Evolutionary conservation across 2,888 invertebrate genomes (phyloP), one percentile per base, ranked within the genome.

Genomic region (Lucinisca nassula): DNA sequence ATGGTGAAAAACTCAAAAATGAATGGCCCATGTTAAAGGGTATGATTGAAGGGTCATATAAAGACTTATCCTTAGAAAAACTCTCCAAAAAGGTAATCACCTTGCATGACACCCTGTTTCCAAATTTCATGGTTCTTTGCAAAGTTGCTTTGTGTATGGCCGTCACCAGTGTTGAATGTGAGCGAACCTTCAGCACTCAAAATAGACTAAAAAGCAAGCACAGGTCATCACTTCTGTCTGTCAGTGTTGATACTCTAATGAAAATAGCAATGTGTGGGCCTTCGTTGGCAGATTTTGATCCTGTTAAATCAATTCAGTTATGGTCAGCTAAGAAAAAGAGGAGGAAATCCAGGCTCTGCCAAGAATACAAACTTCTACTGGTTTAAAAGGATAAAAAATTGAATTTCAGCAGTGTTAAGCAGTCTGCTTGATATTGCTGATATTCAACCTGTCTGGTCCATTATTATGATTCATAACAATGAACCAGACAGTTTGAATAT

Each of bases 81-180:
- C 51, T 51, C 3, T 51, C 17, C 21, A 51, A 51, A 51, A 51
- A 21, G 21, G 21, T 51, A n/a, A 21, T n/a, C 2, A 58, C 27
- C 3, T 58, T 58, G 12, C 27, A 58, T 17, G 58, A 27, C 27
- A 27, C 0, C n/a, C 58, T 8, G 24, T 2, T 58, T 24, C 58
- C 12, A 21, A 58, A n/a, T 2, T 17, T 24, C 27, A 58, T 24
- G 58, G 12, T 24, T 24, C 58, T 58, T 1, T 58, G 58, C 27
- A 58, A 17, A 17, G 12, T 58, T 24, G 40, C 24, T 45, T 21
- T 75, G 2, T 61, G 78, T 30, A 45, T 79, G 24, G 1, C 27
- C 6, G 10, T 58, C 27, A 70, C 72, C 35, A 84, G 27, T 75
- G 35, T 67, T 40, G 82, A 30, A 38, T 89, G 74, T 37, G 67